Conservation (phyloP, 2,797 vertebrate species). For the Enteromius unitaeniatus region DNA sequence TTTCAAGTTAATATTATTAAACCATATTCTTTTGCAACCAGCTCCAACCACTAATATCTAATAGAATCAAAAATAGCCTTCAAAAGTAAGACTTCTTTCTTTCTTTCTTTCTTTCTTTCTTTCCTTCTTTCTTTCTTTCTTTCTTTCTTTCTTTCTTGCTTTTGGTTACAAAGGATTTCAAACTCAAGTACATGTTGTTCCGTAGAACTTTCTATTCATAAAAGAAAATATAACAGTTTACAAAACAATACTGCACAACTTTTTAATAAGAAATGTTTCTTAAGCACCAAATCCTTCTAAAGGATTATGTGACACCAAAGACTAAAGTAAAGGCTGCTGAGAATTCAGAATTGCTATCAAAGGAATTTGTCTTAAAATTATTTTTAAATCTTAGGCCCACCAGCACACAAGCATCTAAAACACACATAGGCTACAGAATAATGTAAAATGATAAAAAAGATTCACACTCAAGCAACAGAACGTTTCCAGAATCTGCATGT, state of each 20-base stretch:
- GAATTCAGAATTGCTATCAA: neutral
- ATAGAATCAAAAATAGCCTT: neutral
- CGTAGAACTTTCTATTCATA: neutral
- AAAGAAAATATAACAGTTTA: neutral
- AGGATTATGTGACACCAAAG: neutral
- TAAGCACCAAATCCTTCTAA: neutral
- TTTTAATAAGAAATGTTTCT: neutral
- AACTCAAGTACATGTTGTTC: neutral
- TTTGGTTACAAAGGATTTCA: neutral
- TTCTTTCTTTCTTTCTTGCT: neutral
- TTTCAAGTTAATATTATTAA: neutral
- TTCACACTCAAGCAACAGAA: conserved; percentile 7
- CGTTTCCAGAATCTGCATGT: conserved; percentile 36
- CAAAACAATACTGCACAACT: neutral
- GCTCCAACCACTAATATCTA: neutral
- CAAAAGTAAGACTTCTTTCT: neutral
- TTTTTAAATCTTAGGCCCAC: neutral
- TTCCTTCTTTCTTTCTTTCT: neutral
- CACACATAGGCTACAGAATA: neutral
- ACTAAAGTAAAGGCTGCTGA: neutral
- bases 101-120: neutral
- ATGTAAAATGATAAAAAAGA: neutral
- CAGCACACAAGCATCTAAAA: neutral
- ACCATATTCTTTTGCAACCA: neutral
- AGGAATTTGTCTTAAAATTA: neutral